phyloP scores from a whole-genome alignment of 2,888 invertebrate genomes.

The Eilema depressum region DNA sequence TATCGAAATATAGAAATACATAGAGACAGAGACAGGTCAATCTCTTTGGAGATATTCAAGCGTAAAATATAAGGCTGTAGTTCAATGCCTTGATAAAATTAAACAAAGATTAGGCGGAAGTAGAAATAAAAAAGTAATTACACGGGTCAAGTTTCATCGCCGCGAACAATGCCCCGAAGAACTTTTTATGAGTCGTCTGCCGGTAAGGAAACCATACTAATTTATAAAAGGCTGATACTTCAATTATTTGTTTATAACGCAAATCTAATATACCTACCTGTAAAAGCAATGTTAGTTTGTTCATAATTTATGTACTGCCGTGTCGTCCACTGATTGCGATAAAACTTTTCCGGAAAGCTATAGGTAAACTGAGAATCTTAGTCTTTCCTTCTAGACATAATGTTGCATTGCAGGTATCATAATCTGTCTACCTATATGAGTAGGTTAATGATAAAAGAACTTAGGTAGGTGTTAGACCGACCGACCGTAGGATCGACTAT shows the following conservation, averaged over 20 bases:
- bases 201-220: conserved; percentile 6
- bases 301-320: no score
- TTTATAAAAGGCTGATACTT: neutral
- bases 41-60: neutral
- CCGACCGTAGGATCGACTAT: no score
- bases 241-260: neutral
- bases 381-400: no score
- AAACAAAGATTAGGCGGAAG: neutral
- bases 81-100: neutral
- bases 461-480: no score
- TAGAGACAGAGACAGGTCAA: neutral
- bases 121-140: conserved; percentile 9
- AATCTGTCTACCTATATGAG: no score
- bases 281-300: neutral
- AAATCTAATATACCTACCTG: neutral
- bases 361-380: no score
- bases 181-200: conserved; percentile 13
- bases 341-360: no score
- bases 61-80: neutral
- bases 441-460: no score
- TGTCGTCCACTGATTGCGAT: no score
- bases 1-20: no score
- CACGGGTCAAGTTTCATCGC: neutral
- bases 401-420: no score
- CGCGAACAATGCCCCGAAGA: conserved; percentile 9